Evolutionary conservation across 2,797 vertebrate genomes (phyloP).

Genomic region (Fistularia commersonii): DNA sequence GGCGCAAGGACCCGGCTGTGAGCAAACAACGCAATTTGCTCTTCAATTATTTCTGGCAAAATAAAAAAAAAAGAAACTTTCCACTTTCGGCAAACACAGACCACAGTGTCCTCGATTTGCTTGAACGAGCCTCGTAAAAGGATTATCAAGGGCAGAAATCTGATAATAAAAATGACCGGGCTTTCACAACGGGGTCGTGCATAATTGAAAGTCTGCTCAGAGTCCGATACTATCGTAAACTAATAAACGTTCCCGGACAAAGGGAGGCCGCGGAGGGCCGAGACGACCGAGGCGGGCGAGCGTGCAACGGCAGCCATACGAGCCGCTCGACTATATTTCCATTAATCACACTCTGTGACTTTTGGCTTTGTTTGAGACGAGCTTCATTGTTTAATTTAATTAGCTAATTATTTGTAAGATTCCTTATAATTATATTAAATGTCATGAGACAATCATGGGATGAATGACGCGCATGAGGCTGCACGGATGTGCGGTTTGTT

Average conservation of each 20-base stretch:
- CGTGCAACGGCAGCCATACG: background rate
- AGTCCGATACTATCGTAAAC: slow-evolving; percentile 3
- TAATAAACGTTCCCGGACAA: background rate
- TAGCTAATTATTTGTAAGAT: slow-evolving; percentile 7
- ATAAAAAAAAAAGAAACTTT: too few relatives aligned
- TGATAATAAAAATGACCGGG: slow-evolving; percentile 10
- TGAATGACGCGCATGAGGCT: too few relatives aligned
- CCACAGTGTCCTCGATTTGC: slow-evolving; percentile 2
- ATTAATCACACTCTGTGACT: too few relatives aligned
- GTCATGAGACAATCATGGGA: slow-evolving; percentile 17
- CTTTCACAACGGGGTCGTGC: background rate
- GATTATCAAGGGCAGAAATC: slow-evolving; percentile 12
- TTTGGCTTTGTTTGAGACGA: background rate
- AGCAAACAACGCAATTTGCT: too few relatives aligned
- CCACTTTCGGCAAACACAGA: slow-evolving; percentile 3
- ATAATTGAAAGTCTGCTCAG: background rate
- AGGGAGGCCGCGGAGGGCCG: too few relatives aligned
- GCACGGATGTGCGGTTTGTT: too few relatives aligned
- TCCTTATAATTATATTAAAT: slow-evolving; percentile 25
- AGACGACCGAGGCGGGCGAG: background rate
- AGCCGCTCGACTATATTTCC: background rate
- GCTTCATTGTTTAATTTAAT: slow-evolving; percentile 18
- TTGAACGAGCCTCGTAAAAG: slow-evolving; percentile 17
- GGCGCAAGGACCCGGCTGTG: too few relatives aligned
- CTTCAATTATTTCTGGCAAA: too few relatives aligned